phyloP scores from a whole-genome alignment of 2,888 invertebrate species.

The Helicoverpa assulta region DNA sequence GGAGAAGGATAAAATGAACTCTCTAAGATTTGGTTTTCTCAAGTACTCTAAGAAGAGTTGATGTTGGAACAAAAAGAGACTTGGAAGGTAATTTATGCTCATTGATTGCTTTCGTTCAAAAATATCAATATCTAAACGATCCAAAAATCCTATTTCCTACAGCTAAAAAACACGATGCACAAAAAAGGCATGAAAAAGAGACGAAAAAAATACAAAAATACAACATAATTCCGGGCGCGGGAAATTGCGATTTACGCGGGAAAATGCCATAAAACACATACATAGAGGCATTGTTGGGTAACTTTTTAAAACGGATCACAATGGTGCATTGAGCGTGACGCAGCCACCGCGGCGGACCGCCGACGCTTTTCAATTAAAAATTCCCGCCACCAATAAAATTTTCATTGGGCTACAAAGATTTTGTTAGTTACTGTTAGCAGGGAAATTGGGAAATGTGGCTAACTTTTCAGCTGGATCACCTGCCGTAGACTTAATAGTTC shows the following conservation, averaged over 20 bases:
- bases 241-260: slow-evolving; percentile 65
- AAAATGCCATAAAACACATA: slow-evolving; percentile 64
- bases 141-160: slow-evolving; percentile 30
- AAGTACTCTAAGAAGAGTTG: background rate
- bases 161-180: slow-evolving; percentile 48
- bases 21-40: background rate
- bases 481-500: background rate
- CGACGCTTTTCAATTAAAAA: slow-evolving; percentile 67
- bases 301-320: slow-evolving; percentile 71
- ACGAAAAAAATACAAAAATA: slow-evolving; percentile 36
- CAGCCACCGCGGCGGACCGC: slow-evolving; percentile 56
- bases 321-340: slow-evolving; percentile 64
- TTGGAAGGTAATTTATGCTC: background rate
- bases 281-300: slow-evolving; percentile 81
- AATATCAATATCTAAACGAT: slow-evolving; percentile 22
- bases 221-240: slow-evolving; percentile 60
- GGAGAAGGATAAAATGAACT: slow-evolving; percentile 9
- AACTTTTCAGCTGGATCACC: slow-evolving; percentile 9
- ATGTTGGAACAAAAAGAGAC: no score
- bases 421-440: slow-evolving; percentile 56
- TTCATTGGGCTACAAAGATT: slow-evolving; percentile 64
- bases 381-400: slow-evolving; percentile 66
- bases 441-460: slow-evolving; percentile 27
- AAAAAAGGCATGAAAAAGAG: slow-evolving; percentile 18
- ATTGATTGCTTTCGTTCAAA: slow-evolving; percentile 2